These are phyloP conservation scores for Lymantria dispar DNA, from an alignment of 2,888 invertebrate genomes.

Conservation along the genomic window DNA sequence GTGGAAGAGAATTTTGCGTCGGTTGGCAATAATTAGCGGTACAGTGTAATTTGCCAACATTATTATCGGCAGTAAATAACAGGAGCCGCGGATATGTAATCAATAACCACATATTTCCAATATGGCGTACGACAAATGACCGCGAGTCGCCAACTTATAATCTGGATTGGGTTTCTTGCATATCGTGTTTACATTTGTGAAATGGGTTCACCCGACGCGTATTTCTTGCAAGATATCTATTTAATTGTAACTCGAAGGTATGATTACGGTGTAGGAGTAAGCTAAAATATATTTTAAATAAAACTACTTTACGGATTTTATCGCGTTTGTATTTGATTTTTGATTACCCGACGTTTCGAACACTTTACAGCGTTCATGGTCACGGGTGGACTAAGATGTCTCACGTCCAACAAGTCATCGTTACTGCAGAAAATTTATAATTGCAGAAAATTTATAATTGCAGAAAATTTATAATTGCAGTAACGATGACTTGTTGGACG, in stretches of 20 bases:
- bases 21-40: conserved; percentile 55
- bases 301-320: too few species aligned
- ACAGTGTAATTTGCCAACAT: conserved; percentile 72
- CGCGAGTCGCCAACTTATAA: conserved; percentile 57
- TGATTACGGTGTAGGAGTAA: conserved; percentile 32
- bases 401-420: too few species aligned
- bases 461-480: too few species aligned
- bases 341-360: too few species aligned
- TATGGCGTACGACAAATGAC: conserved; percentile 69
- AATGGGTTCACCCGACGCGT: conserved; percentile 45
- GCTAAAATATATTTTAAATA: too few species aligned
- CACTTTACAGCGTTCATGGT: too few species aligned
- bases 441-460: too few species aligned
- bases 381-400: too few species aligned
- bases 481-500: too few species aligned
- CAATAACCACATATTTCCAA: conserved; percentile 48
- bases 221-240: conserved; percentile 46
- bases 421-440: too few species aligned
- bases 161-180: conserved; percentile 64
- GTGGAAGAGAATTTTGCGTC: conserved; percentile 37
- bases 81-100: conserved; percentile 65
- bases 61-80: conserved; percentile 66
- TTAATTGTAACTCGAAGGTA: conserved; percentile 41
- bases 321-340: too few species aligned
- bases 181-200: conserved; percentile 61